Conservation (phyloP, 2,113 vertebrate genomes). For the Zosterops japonicus region DNA sequence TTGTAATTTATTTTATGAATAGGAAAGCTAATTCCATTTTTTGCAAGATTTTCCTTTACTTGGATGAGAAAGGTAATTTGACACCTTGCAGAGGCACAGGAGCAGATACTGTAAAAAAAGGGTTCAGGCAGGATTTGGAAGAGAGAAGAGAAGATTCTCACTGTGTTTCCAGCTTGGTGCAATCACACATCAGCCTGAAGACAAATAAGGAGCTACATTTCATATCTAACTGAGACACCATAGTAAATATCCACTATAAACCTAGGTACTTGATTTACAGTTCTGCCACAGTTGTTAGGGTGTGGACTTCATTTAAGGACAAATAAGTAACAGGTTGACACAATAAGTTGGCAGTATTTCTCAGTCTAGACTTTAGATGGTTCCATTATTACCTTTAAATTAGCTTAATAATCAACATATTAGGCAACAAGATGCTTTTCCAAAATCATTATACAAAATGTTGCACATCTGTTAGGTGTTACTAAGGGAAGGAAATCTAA, state of each 20-base stretch:
- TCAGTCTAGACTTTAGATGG: neutral
- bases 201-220: neutral
- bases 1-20: neutral
- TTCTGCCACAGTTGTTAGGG: neutral
- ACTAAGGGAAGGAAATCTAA: neutral
- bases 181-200: neutral
- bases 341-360: neutral
- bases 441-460: neutral
- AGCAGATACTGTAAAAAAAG: neutral
- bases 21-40: neutral
- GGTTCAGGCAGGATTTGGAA: neutral
- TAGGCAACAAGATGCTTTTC: neutral
- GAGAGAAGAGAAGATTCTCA: neutral
- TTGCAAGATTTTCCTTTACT: neutral
- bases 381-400: neutral
- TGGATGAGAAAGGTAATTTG: neutral
- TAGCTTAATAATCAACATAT: neutral
- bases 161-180: neutral
- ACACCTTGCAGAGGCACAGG: neutral
- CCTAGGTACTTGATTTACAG: neutral
- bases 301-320: neutral
- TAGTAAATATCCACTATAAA: neutral
- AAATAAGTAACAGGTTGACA: neutral
- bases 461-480: neutral
- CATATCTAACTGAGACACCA: neutral